Percentiles rank a stretch among this genome's conserved stretches.
Conservation (phyloP, 2,888 invertebrate genomes). For the Rotaria socialis region DNA sequence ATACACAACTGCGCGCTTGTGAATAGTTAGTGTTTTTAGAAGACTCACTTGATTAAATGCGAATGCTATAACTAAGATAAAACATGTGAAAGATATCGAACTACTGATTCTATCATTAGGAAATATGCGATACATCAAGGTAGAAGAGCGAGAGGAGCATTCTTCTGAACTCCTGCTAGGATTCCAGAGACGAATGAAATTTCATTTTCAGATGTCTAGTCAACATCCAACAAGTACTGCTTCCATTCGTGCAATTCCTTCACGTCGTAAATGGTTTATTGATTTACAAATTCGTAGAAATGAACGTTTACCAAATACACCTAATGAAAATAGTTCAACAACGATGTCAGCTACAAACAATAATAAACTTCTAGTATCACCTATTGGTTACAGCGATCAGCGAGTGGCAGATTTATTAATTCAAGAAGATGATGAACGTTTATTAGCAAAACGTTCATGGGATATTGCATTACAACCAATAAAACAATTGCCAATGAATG, state of each 20-base stretch:
- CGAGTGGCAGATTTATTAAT: slow-evolving; percentile 33
- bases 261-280: slow-evolving; percentile 34
- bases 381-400: slow-evolving; percentile 40
- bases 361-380: background rate
- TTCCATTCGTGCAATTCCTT: background rate
- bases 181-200: too few species aligned
- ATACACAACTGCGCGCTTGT: too few species aligned
- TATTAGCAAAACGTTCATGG: slow-evolving; percentile 67
- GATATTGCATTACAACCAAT: slow-evolving; percentile 88
- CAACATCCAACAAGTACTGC: background rate
- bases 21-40: too few species aligned
- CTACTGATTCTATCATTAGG: too few species aligned
- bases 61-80: too few species aligned
- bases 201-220: background rate
- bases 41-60: too few species aligned
- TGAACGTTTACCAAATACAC: background rate
- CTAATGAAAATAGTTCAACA: background rate
- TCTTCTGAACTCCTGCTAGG: too few species aligned
- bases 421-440: slow-evolving; percentile 43
- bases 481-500: slow-evolving; percentile 91
- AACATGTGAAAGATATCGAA: too few species aligned
- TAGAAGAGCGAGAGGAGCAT: too few species aligned
- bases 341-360: background rate
- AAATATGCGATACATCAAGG: too few species aligned
- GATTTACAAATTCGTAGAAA: slow-evolving; percentile 18